phyloP scores from a whole-genome alignment of 2,113 vertebrate genomes.

The Aleadryas rufinucha region DNA sequence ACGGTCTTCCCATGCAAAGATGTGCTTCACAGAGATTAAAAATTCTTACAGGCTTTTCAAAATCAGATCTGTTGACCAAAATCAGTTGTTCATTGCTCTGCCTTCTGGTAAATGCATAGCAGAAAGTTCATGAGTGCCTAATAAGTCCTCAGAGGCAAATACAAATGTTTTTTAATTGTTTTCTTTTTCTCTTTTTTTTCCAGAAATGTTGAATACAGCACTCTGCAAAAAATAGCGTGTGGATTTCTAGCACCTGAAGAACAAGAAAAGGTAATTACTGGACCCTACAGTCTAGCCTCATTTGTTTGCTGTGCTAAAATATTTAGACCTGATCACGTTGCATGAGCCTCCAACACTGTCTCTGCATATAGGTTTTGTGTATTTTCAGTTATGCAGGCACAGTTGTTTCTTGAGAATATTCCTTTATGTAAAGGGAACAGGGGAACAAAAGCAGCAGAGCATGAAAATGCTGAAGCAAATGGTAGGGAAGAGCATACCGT shows the following conservation, averaged over 20 bases:
- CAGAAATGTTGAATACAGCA: slow-evolving; percentile 70
- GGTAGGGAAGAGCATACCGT: background rate
- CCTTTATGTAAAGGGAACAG: background rate
- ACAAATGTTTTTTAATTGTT: background rate
- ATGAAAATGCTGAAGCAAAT: background rate
- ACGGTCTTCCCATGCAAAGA: background rate
- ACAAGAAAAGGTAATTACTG: slow-evolving; percentile 71
- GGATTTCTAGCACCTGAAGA: slow-evolving; percentile 69
- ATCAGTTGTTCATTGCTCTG: background rate
- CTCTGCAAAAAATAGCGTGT: slow-evolving; percentile 41
- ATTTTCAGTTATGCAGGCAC: background rate
- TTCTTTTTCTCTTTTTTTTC: slow-evolving; percentile 10
- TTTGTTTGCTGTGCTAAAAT: slow-evolving; percentile 27
- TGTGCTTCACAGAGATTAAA: background rate
- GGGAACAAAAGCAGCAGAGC: background rate
- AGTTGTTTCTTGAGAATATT: background rate
- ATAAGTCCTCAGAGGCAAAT: background rate
- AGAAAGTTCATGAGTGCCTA: background rate
- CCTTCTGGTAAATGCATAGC: background rate
- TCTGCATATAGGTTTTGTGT: background rate
- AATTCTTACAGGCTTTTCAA: background rate
- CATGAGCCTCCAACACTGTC: background rate
- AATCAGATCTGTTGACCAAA: background rate
- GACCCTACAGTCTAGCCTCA: background rate
- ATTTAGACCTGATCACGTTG: background rate